These are phyloP conservation scores for Synchiropus splendidus DNA, from an alignment of 2,113 vertebrate genomes.

Conservation along the genomic window DNA sequence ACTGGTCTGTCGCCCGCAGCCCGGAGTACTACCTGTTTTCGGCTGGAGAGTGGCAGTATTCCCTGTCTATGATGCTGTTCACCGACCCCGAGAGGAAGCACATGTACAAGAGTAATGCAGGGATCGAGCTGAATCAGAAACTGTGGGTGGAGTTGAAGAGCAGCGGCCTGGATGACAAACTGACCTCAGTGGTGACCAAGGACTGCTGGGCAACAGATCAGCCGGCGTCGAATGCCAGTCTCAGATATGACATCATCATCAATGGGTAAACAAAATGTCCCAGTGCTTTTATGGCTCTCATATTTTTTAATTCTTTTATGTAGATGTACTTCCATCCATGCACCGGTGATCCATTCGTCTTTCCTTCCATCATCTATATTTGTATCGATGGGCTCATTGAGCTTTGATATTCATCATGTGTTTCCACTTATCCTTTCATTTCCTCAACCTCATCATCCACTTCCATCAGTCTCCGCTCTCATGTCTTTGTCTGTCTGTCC, in stretches of 20 bases:
- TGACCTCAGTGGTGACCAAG: constrained; percentile 1
- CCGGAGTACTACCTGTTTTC: constrained; percentile 6
- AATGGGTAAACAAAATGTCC: too few species aligned
- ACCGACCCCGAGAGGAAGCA: not conserved
- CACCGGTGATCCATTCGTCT: too few species aligned
- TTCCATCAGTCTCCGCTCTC: too few species aligned
- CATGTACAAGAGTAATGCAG: not conserved
- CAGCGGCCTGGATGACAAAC: not conserved
- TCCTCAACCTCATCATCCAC: too few species aligned
- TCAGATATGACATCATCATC: constrained; percentile 13
- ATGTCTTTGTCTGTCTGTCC: too few species aligned
- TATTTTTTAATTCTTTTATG: too few species aligned
- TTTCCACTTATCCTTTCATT: too few species aligned
- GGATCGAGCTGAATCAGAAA: constrained; percentile 4
- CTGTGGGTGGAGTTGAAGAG: constrained; percentile 16
- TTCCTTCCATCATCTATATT: too few species aligned
- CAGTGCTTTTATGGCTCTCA: too few species aligned
- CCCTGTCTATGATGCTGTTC: constrained; percentile 13
- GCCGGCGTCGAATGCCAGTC: not conserved
- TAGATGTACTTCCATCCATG: too few species aligned
- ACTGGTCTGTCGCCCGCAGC: constrained; percentile 5
- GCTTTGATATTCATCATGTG: too few species aligned
- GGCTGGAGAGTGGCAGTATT: constrained; percentile 16
- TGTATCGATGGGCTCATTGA: too few species aligned
- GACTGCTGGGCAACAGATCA: constrained; percentile 24